Evolutionary conservation across 2,888 invertebrate species (phyloP).

Genomic region (Drosophila peninsularis): DNA sequence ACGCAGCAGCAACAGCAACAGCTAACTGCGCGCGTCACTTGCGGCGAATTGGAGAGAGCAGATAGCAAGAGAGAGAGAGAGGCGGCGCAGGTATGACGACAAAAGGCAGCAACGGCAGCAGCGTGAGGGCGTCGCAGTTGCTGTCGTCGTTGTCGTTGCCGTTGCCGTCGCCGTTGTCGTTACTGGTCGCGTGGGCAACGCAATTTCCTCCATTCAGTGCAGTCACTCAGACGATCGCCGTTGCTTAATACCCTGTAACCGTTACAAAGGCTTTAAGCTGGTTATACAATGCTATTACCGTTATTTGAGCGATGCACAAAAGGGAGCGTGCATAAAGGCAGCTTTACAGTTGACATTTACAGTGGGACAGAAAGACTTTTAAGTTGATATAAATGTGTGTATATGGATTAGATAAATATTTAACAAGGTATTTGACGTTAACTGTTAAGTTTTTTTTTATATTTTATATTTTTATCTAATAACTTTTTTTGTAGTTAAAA

Average conservation of each 20-base stretch:
- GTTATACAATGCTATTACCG: conserved; percentile 4
- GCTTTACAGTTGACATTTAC: background rate
- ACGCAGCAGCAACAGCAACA: conserved; percentile 14
- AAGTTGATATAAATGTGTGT: too few relatives aligned
- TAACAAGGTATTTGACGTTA: background rate
- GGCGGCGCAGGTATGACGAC: conserved; percentile 49
- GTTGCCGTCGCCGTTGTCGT: conserved; percentile 35
- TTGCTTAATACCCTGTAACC: conserved; percentile 45
- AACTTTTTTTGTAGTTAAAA: background rate
- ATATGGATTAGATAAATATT: too few relatives aligned
- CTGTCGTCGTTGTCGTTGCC: too few relatives aligned
- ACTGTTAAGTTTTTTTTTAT: background rate
- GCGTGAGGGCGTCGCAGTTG: conserved; percentile 45
- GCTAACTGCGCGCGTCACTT: conserved; percentile 31
- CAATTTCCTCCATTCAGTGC: conserved; percentile 55
- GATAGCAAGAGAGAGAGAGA: conserved; percentile 5
- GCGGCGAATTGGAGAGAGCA: conserved; percentile 13
- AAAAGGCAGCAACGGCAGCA: conserved; percentile 33
- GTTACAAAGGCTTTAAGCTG: background rate
- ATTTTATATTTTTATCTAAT: background rate
- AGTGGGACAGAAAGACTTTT: background rate
- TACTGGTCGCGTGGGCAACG: conserved; percentile 58
- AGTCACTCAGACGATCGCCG: conserved; percentile 37
- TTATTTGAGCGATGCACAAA: conserved; percentile 4
- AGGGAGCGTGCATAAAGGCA: conserved; percentile 3